A percentile compares a stretch with the other conserved stretches of the same genome.
phyloP scores from a whole-genome alignment of 2,113 vertebrate species.

The Tenebrosternarchus preto region DNA sequence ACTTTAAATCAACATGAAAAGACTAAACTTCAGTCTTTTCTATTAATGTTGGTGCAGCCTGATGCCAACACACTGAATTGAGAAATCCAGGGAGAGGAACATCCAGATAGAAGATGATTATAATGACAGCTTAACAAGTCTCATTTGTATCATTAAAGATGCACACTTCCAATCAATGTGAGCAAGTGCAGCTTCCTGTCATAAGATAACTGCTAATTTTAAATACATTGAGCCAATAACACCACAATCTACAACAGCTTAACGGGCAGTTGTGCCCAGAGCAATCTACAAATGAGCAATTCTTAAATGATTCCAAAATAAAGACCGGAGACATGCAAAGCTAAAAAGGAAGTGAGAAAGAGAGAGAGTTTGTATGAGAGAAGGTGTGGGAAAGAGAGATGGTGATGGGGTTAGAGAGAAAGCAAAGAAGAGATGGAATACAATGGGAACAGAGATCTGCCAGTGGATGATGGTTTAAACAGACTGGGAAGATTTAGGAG shows the following conservation, averaged over 20 bases:
- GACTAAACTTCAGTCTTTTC: background rate
- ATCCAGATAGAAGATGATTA: background rate
- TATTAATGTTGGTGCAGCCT: background rate
- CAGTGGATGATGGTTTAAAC: conserved; percentile 36
- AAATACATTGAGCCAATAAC: background rate
- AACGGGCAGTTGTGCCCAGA: background rate
- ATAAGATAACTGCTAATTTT: conserved; percentile 2
- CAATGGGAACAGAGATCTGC: background rate
- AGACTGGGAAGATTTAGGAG: conserved; percentile 46
- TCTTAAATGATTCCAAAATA: background rate
- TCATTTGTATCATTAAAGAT: conserved; percentile 14
- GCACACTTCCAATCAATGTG: background rate
- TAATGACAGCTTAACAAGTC: background rate
- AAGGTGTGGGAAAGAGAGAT: background rate
- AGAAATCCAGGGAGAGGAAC: background rate
- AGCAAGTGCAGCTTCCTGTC: background rate
- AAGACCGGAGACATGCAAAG: background rate
- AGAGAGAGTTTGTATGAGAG: background rate
- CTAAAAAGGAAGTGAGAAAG: background rate
- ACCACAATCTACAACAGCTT: background rate
- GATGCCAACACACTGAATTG: background rate
- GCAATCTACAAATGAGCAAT: conserved; percentile 23
- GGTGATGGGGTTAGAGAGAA: background rate
- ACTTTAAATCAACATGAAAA: background rate
- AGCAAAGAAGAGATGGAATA: background rate